Evolutionary conservation across 2,888 invertebrate species (phyloP).

Genomic region (Ptychoptera contaminata): DNA sequence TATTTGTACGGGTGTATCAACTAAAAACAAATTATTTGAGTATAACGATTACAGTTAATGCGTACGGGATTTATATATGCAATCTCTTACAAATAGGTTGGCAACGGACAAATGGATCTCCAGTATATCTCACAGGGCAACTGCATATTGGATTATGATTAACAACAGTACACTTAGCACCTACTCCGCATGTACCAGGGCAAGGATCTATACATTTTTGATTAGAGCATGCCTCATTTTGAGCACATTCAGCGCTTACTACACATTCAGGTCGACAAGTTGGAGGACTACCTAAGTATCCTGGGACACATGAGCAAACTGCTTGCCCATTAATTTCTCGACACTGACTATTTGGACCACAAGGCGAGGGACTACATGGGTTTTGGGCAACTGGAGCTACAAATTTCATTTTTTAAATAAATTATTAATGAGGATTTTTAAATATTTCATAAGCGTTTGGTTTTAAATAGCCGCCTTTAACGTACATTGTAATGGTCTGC

Average conservation of each 20-base stretch:
- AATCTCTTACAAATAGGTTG: slow-evolving; percentile 25
- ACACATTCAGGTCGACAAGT: slow-evolving; percentile 58
- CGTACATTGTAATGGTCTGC: slow-evolving; percentile 44
- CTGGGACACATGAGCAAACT: slow-evolving; percentile 45
- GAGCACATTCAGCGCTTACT: slow-evolving; percentile 52
- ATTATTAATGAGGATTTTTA: slow-evolving; percentile 4
- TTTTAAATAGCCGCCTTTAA: no score
- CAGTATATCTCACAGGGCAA: slow-evolving; percentile 48
- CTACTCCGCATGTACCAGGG: slow-evolving; percentile 53
- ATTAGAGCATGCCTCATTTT: slow-evolving; percentile 51
- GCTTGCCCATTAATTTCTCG: slow-evolving; percentile 45
- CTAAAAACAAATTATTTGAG: slow-evolving; percentile 10
- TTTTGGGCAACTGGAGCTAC: slow-evolving; percentile 33
- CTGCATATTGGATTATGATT: slow-evolving; percentile 59
- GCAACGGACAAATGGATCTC: slow-evolving; percentile 49
- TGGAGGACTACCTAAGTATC: slow-evolving; percentile 52
- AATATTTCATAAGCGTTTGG: background rate
- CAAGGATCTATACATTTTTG: slow-evolving; percentile 61
- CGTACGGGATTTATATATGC: background rate
- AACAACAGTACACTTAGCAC: slow-evolving; percentile 52
- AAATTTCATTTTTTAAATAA: slow-evolving; percentile 15
- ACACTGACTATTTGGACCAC: slow-evolving; percentile 55
- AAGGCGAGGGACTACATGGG: slow-evolving; percentile 55
- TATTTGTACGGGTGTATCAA: slow-evolving; percentile 16
- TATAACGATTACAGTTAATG: background rate